Evolutionary conservation across 2,888 invertebrate genomes (phyloP), one percentile per base, ranked within the genome.

Genomic region (Hyalella azteca): DNA sequence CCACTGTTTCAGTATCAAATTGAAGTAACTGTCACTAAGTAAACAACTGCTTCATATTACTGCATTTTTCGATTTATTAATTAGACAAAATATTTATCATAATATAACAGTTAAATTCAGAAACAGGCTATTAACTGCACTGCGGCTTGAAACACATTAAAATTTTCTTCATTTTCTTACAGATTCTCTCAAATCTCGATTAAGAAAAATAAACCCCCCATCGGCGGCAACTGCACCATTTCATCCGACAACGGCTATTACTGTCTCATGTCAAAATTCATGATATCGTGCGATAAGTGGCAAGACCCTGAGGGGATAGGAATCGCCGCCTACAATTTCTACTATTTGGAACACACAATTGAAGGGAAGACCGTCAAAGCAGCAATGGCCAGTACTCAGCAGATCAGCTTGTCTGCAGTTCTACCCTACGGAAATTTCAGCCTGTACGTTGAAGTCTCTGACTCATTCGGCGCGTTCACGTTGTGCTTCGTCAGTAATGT

Each of bases 291-390:
- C 36, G 3, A 26, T 26, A 22, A 79, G 39, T 81, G 81, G 81
- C 40, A 73, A 19, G 81, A 81, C 54, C 81, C 79, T 26, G 81
- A 81, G 49, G 39, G 32, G 29, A 40, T 79, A 40, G 79, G 79
- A 15, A 54, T 81, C 13, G 15, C 22, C 13, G 41, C 79, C 9
- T 79, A 81, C 5, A 48, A 78, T 48, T 79, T 73, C 45, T 79
- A 81, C 45, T 77, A 77, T 36, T 9, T 32, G 5, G 39, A 66
- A 7, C 32, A 79, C 13, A 60, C 45, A 11, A 48, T 50, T 26
- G 45, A 49, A 13, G 41, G 41, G 2, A 39, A n/a, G 5, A 32
- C 7, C 22, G 45, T 26, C 26, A 77, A 77, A 11, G n/a, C 39
- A 59, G 41, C 45, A 1, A 36, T 81, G 66, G 78, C 59, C n/a